Conservation (phyloP, 2,113 vertebrate species). For the Gnathochromis pfefferi region DNA sequence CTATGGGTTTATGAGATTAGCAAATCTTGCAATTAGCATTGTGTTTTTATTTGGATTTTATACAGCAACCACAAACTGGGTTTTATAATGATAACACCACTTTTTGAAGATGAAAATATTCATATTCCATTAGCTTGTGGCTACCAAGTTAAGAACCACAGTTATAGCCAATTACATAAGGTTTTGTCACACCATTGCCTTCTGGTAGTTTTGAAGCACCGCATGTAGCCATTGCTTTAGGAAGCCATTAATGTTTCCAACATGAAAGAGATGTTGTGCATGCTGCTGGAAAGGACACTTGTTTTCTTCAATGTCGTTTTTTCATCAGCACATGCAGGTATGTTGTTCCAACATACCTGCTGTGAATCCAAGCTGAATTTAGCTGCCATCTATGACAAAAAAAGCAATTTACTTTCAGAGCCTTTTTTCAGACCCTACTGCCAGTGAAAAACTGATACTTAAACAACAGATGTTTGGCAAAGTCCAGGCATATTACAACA, state of each 20-base stretch:
- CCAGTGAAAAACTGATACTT: background rate
- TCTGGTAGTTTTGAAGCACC: background rate
- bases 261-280: background rate
- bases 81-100: background rate
- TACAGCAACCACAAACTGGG: background rate
- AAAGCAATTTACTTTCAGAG: background rate
- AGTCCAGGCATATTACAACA: background rate
- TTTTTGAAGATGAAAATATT: background rate
- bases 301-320: background rate
- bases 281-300: background rate
- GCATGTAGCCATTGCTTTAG: background rate
- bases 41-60: background rate
- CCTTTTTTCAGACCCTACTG: background rate
- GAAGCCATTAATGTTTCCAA: background rate
- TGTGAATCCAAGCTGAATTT: background rate
- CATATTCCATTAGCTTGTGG: background rate
- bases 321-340: background rate
- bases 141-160: background rate
- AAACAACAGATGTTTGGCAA: background rate
- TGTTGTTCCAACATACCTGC: background rate
- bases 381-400: background rate
- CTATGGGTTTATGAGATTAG: background rate
- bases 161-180: background rate
- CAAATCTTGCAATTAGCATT: background rate
- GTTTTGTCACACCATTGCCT: background rate